phyloP scores from a whole-genome alignment of 2,888 invertebrate genomes.

The Trachelus troglodyta region DNA sequence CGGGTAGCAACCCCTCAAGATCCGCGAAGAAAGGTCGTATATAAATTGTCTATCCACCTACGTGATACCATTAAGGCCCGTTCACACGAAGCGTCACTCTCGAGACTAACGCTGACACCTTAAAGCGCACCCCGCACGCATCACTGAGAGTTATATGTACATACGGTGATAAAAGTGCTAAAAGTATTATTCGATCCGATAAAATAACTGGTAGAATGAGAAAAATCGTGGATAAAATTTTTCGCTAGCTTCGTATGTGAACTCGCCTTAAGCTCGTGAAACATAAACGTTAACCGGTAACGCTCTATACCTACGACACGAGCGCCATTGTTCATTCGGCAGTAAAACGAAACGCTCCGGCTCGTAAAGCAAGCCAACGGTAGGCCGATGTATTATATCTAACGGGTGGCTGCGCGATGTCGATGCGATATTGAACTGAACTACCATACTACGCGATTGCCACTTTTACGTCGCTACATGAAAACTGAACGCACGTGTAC shows the following conservation, averaged over 20 bases:
- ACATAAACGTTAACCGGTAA: conserved; percentile 15
- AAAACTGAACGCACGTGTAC: not conserved
- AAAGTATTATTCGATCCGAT: not conserved
- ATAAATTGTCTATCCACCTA: not conserved
- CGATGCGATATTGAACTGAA: not conserved
- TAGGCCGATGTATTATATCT: conserved; percentile 13
- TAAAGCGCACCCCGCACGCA: not conserved
- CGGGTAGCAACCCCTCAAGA: not conserved
- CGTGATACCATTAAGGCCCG: not conserved
- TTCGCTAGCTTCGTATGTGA: not conserved
- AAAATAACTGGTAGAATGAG: not conserved
- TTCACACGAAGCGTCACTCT: not conserved
- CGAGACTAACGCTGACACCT: not conserved
- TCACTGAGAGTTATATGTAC: no score
- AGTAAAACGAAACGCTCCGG: conserved; percentile 29
- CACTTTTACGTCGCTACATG: no score
- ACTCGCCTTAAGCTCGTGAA: not conserved
- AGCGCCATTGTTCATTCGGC: conserved; percentile 18
- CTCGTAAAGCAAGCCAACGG: conserved; percentile 30
- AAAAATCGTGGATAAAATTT: not conserved
- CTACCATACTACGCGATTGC: not conserved
- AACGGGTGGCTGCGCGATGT: not conserved
- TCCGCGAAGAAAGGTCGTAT: not conserved
- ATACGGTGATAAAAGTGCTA: not conserved
- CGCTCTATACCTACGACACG: conserved; percentile 9